Evolutionary conservation across 2,888 invertebrate genomes (phyloP).

Genomic region (Chaitophorus viminalis): DNA sequence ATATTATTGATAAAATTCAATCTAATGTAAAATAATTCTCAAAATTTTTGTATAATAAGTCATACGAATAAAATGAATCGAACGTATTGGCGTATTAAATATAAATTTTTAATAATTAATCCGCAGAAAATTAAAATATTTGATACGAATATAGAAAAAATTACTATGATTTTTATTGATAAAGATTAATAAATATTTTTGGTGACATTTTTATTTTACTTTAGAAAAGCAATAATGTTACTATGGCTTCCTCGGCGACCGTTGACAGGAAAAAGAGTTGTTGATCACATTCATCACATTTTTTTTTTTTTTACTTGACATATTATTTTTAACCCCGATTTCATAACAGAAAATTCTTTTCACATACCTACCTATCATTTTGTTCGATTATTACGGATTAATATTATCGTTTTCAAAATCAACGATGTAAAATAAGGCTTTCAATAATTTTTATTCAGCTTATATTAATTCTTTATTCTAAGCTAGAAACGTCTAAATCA

Average conservation of each 20-base stretch:
- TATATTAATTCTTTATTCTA: not conserved
- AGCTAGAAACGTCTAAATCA: not conserved
- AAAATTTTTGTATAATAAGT: not conserved
- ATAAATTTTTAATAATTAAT: not conserved
- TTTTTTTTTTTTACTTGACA: not conserved
- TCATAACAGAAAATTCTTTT: not conserved
- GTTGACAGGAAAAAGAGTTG: conserved; percentile 17
- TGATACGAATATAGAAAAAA: not conserved
- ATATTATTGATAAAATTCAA: not conserved
- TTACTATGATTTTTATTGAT: not conserved
- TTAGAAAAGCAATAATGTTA: not conserved
- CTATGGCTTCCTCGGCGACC: not conserved
- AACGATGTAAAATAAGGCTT: not conserved
- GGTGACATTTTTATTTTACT: not conserved
- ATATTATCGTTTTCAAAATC: not conserved
- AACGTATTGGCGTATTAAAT: not conserved
- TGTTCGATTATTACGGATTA: not conserved
- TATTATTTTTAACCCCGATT: not conserved
- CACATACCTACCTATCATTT: not conserved
- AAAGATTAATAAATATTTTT: not conserved
- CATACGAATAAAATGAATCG: not conserved
- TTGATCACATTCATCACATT: not conserved
- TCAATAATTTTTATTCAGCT: not conserved
- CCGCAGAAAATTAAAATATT: not conserved
- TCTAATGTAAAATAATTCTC: not conserved